A percentile compares a stretch with the other conserved stretches of the same genome.
Conservation (phyloP, 2,113 vertebrate species). For the Perca fluviatilis region DNA sequence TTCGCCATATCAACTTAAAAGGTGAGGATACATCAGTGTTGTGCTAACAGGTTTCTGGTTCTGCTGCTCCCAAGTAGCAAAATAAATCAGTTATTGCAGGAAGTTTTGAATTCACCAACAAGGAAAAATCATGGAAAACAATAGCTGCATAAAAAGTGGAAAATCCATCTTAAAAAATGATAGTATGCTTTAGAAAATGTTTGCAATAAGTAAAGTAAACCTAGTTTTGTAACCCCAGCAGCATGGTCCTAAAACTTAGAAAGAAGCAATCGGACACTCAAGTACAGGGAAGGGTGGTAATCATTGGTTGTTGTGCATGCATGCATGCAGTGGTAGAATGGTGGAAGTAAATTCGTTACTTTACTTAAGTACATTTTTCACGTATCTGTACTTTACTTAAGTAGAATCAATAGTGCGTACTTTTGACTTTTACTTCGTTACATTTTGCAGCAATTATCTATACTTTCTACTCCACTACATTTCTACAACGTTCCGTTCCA, state of each 20-base stretch:
- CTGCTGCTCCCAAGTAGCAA: no score
- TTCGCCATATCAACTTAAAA: not conserved
- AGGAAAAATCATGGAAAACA: not conserved
- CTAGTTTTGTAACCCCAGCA: not conserved
- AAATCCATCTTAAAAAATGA: not conserved
- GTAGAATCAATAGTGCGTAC: no score
- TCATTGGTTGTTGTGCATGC: conserved; percentile 1
- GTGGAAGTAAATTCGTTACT: no score
- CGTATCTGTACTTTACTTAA: no score
- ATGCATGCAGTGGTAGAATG: not conserved
- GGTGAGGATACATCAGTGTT: not conserved
- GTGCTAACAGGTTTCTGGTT: not conserved
- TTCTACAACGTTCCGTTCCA: no score
- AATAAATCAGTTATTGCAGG: not conserved
- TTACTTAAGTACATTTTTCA: no score
- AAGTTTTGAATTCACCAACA: not conserved
- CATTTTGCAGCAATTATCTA: no score
- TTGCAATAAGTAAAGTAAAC: not conserved
- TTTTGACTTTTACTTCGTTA: no score
- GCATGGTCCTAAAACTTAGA: not conserved
- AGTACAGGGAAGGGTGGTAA: not conserved
- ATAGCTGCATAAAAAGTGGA: not conserved
- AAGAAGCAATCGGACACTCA: not conserved
- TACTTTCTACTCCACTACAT: no score
- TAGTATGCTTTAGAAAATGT: not conserved